A percentile compares a stretch with the other conserved stretches of the same genome.
Conservation (phyloP, 2,797 vertebrate species). For the Acipenser ruthenus region DNA sequence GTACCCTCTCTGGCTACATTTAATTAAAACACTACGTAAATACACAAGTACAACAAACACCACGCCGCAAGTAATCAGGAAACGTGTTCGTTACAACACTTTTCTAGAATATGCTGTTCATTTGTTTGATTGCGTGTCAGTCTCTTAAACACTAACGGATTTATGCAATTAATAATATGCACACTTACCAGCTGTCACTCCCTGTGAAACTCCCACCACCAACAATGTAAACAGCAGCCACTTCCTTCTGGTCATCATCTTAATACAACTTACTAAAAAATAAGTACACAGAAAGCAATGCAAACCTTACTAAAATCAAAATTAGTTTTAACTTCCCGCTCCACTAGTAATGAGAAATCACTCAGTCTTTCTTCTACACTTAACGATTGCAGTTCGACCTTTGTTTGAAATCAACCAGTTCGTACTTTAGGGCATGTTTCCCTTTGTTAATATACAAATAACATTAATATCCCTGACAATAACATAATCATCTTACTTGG, state of each 20-base stretch:
- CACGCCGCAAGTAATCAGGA: constrained; percentile 9
- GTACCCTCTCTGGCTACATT: no score
- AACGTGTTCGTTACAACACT: no score
- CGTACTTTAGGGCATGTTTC: background rate
- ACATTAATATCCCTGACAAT: constrained; percentile 10
- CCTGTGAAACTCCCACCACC: constrained; percentile 32
- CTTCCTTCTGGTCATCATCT: constrained; percentile 29
- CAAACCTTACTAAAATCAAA: constrained; percentile 15
- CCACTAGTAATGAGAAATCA: background rate
- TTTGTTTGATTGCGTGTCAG: background rate
- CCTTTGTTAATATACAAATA: background rate
- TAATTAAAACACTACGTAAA: background rate
- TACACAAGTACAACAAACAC: background rate
- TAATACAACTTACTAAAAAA: constrained; percentile 33
- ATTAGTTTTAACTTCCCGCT: no score
- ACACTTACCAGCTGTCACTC: constrained; percentile 52
- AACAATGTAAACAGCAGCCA: constrained; percentile 39
- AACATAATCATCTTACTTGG: constrained; percentile 7
- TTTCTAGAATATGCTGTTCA: constrained; percentile 6
- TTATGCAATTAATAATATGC: background rate
- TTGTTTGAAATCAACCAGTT: background rate
- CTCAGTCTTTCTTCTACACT: constrained; percentile 6
- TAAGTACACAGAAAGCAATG: constrained; percentile 13
- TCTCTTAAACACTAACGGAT: background rate
- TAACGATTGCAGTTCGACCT: background rate